Conservation (phyloP, 2,888 invertebrate genomes). For the Zaprionus bogoriensis region DNA sequence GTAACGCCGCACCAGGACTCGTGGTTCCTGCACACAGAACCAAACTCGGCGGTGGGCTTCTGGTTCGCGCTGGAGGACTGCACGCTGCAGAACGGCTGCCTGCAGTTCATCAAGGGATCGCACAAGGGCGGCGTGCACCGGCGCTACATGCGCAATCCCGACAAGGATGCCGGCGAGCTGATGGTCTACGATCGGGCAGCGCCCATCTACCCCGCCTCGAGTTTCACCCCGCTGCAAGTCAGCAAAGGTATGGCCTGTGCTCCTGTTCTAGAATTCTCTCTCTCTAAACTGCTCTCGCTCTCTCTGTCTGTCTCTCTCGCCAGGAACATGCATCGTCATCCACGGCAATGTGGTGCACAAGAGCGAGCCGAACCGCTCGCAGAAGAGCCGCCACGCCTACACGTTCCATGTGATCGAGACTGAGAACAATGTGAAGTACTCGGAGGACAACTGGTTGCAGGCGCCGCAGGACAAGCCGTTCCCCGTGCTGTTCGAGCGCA, state of each 20-base stretch:
- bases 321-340: constrained; percentile 93
- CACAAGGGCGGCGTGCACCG: constrained; percentile 92
- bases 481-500: constrained; percentile 85
- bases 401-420: constrained; percentile 97
- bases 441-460: constrained; percentile 93
- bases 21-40: constrained; percentile 93
- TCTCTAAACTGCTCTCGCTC: too few relatives aligned
- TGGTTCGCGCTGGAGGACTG: constrained; percentile 99
- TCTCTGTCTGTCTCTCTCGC: not conserved
- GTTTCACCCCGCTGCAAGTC: constrained; percentile 91
- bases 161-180: constrained; percentile 85
- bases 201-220: constrained; percentile 88
- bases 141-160: constrained; percentile 87
- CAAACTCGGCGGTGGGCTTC: constrained; percentile 91
- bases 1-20: constrained; percentile 93
- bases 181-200: constrained; percentile 88
- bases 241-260: constrained; percentile 87
- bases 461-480: constrained; percentile 88
- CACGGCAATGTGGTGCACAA: constrained; percentile 97
- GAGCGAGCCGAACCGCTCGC: constrained; percentile 93
- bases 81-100: constrained; percentile 95
- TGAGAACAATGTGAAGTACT: constrained; percentile 87
- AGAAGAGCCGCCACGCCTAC: constrained; percentile 94
- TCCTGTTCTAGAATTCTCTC: not conserved
- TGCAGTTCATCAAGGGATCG: constrained; percentile 95